phyloP scores from a whole-genome alignment of 2,113 vertebrate species.

The Scomber scombrus region DNA sequence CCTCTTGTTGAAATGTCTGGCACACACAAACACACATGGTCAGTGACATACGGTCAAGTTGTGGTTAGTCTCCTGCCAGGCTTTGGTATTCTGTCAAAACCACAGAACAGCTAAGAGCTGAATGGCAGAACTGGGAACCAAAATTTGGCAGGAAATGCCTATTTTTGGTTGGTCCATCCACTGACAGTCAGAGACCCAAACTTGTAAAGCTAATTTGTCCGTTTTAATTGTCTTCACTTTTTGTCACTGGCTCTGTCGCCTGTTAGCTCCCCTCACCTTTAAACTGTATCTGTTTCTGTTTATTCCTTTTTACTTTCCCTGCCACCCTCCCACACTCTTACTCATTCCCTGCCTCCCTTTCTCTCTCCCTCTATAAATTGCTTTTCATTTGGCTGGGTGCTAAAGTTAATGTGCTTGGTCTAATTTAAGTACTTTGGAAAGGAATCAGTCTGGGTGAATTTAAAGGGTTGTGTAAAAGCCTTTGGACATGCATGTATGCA shows the following conservation, averaged over 20 bases:
- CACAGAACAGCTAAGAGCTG: conserved; percentile 1
- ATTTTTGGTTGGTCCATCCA: conserved; percentile 20
- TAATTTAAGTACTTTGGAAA: conserved; percentile 62
- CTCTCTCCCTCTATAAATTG: conserved; percentile 41
- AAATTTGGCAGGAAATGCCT: conserved; percentile 23
- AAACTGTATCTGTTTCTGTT: conserved; percentile 43
- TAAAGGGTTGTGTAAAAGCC: not conserved
- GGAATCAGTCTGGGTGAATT: conserved; percentile 43
- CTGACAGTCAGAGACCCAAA: conserved; percentile 28
- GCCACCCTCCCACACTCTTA: conserved; percentile 39
- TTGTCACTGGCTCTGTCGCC: conserved; percentile 2
- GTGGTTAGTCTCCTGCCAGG: conserved; percentile 20
- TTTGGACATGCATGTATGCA: not conserved
- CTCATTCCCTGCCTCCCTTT: conserved; percentile 40
- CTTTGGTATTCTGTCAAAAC: conserved; percentile 45
- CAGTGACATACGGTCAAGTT: conserved; percentile 29
- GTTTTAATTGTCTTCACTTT: conserved; percentile 5
- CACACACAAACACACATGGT: conserved; percentile 39
- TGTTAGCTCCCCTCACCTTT: conserved; percentile 6
- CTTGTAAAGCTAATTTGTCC: conserved; percentile 32
- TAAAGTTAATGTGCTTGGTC: conserved; percentile 28
- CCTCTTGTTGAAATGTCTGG: conserved; percentile 31
- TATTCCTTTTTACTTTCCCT: conserved; percentile 38
- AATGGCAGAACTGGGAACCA: conserved; percentile 5
- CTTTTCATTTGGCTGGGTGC: conserved; percentile 48